These are phyloP conservation scores for Synergus gifuensis DNA, from an alignment of 2,888 invertebrate genomes.

Conservation along the genomic window DNA sequence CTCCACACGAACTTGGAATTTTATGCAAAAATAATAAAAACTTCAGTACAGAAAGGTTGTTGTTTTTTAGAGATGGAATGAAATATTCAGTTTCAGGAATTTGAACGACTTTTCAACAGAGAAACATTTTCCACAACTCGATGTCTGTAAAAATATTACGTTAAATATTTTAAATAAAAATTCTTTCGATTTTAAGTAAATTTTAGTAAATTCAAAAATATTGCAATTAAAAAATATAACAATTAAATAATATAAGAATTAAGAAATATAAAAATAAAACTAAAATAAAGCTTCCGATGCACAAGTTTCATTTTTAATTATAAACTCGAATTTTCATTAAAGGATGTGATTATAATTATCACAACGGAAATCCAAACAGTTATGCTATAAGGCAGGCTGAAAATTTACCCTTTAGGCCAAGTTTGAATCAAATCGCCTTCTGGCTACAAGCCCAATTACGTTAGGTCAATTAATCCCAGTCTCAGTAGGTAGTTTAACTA, in stretches of 20 bases:
- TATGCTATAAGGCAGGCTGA: conserved; percentile 3
- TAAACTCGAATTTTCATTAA: background rate
- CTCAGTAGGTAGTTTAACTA: conserved; percentile 15
- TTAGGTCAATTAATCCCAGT: conserved; percentile 32
- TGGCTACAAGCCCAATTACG: conserved; percentile 27
- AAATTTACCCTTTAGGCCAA: conserved; percentile 27
- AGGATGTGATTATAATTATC: background rate
- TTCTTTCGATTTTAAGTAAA: too few species aligned
- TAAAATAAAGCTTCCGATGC: too few species aligned
- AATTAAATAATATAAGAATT: too few species aligned
- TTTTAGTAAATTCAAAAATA: too few species aligned
- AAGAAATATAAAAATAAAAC: too few species aligned
- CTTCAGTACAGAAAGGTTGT: background rate
- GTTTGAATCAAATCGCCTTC: conserved; percentile 30
- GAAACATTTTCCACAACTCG: background rate
- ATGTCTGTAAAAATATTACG: too few species aligned
- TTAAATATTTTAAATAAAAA: background rate
- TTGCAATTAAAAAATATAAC: too few species aligned
- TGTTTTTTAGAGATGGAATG: background rate
- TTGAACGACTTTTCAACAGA: background rate
- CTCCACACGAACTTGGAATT: background rate
- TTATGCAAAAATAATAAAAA: background rate
- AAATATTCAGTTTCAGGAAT: background rate
- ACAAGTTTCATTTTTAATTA: too few species aligned
- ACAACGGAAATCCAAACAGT: background rate